Percentiles rank a stretch among this genome's conserved stretches.
Evolutionary conservation across 2,797 vertebrate genomes (phyloP).

Genomic region (Percopsis omiscomaycus): DNA sequence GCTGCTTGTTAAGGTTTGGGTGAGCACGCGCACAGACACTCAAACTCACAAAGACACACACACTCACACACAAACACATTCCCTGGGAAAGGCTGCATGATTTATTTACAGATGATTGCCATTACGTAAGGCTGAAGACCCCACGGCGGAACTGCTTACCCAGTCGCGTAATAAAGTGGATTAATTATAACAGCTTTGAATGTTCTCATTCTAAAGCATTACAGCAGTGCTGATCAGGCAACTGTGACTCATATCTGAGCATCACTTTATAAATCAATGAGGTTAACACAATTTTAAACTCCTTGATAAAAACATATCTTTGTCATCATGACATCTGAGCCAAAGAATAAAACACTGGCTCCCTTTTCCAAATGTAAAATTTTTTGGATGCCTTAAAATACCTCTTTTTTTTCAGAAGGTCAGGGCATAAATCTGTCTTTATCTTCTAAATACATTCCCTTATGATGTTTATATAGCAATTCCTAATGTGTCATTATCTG

Average conservation of each 20-base stretch:
- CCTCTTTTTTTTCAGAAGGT: conserved; percentile 30
- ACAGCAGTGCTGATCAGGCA: conserved; percentile 43
- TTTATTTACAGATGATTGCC: conserved; percentile 47
- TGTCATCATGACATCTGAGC: conserved; percentile 39
- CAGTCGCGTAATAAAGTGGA: conserved; percentile 54
- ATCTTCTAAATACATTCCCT: no score
- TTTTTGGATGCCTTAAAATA: conserved; percentile 28
- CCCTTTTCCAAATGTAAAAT: conserved; percentile 46
- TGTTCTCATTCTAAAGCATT: conserved; percentile 56
- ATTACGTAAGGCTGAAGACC: conserved; percentile 45
- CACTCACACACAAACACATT: conserved; percentile 1
- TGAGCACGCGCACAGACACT: conserved; percentile 39
- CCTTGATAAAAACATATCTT: background rate
- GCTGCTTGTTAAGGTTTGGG: conserved; percentile 46
- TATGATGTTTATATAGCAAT: no score
- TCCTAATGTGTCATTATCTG: no score
- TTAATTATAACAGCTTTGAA: conserved; percentile 64
- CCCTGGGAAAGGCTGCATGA: conserved; percentile 52
- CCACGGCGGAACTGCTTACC: conserved; percentile 48
- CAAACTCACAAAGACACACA: background rate
- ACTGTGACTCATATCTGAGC: conserved; percentile 63
- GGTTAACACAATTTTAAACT: no score
- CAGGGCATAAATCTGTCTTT: conserved; percentile 17
- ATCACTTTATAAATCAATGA: conserved; percentile 24
- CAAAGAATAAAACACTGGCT: conserved; percentile 21